Percentiles rank a stretch among this genome's conserved stretches.
phyloP scores from a whole-genome alignment of 1,140 invertebrate genomes.

The Goniozus legneri region DNA sequence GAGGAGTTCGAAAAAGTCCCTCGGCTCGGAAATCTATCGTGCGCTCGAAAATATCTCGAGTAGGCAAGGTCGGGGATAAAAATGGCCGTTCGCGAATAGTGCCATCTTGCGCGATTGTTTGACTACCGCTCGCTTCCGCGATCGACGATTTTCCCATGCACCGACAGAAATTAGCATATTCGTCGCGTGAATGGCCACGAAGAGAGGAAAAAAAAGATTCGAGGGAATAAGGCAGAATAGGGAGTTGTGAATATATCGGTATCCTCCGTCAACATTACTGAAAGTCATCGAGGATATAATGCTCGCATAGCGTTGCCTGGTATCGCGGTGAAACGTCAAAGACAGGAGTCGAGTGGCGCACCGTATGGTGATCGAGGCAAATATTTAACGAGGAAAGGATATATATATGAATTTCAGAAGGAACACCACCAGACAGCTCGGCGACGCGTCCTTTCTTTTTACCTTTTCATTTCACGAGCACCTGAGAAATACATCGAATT shows the following conservation, averaged over 20 bases:
- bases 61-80: too few species aligned
- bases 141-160: constrained; percentile 6
- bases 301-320: constrained; percentile 5
- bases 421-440: constrained; percentile 17
- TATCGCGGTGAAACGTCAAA: constrained; percentile 18
- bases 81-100: not conserved
- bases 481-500: too few species aligned
- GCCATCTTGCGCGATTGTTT: not conserved
- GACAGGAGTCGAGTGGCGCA: constrained; percentile 14
- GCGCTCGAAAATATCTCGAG: too few species aligned
- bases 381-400: constrained; percentile 26
- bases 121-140: not conserved
- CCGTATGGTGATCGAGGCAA: constrained; percentile 24
- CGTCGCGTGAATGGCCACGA: too few species aligned
- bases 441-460: constrained; percentile 1
- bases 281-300: not conserved
- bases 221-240: not conserved
- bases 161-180: not conserved
- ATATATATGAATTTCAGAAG: constrained; percentile 25
- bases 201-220: not conserved
- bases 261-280: constrained; percentile 13
- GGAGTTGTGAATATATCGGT: constrained; percentile 13
- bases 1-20: too few species aligned
- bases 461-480: too few species aligned
- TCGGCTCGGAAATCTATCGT: too few species aligned